phyloP scores from a whole-genome alignment of 2,113 vertebrate species.

The Corapipo altera region DNA sequence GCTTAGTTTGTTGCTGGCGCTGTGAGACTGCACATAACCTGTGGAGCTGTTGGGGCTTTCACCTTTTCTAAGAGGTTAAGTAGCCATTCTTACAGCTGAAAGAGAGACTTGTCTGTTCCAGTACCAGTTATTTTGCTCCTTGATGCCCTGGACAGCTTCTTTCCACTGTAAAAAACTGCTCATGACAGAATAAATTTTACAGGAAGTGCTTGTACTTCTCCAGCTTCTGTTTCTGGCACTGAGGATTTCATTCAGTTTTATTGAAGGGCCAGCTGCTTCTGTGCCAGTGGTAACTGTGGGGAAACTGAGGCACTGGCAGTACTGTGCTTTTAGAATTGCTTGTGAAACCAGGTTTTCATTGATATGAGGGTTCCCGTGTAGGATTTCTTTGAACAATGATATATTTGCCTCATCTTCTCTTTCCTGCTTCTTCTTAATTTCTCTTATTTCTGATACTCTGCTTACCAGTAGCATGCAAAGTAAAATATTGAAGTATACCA shows the following conservation, averaged over 20 bases:
- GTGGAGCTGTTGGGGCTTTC: not conserved
- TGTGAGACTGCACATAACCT: not conserved
- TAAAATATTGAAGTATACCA: not conserved
- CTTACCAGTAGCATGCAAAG: not conserved
- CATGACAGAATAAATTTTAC: not conserved
- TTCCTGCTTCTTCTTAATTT: not conserved
- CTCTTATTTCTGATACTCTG: not conserved
- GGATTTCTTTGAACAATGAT: not conserved
- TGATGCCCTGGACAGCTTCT: not conserved
- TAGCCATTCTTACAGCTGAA: not conserved
- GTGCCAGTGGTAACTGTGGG: not conserved
- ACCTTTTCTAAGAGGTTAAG: conserved; percentile 1
- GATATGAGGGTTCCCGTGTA: rapidly evolving
- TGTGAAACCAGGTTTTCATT: not conserved
- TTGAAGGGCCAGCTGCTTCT: not conserved
- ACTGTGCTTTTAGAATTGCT: not conserved
- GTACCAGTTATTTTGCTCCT: not conserved
- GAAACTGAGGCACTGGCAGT: not conserved
- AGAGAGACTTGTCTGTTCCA: not conserved
- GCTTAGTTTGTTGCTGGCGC: not conserved
- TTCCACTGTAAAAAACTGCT: not conserved
- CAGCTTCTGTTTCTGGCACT: not conserved
- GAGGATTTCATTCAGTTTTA: not conserved
- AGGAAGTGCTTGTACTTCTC: not conserved
- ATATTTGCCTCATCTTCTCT: not conserved